Evolutionary conservation across 2,797 vertebrate species (phyloP).

Genomic region (Antennarius maculatus): DNA sequence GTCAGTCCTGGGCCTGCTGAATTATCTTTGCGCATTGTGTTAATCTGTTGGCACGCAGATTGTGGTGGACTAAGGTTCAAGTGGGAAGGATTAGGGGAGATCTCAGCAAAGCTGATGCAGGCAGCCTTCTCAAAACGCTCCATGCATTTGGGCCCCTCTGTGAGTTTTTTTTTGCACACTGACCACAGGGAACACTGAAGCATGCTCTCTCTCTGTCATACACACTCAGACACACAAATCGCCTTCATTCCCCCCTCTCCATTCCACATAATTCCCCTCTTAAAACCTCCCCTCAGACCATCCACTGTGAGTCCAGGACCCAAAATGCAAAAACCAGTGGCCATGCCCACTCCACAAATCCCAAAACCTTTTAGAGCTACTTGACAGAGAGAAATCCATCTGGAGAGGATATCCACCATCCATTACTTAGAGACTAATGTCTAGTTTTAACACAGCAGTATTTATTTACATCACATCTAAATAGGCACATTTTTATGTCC

Average conservation of each 20-base stretch:
- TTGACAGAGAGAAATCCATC: slow-evolving; percentile 78
- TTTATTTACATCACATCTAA: slow-evolving; percentile 78
- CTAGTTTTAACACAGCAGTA: slow-evolving; percentile 66
- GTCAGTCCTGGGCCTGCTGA: slow-evolving; percentile 72
- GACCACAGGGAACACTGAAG: slow-evolving; percentile 60
- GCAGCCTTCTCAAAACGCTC: slow-evolving; percentile 73
- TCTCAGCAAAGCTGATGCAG: slow-evolving; percentile 79
- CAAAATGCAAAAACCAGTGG: slow-evolving; percentile 68
- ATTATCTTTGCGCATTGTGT: slow-evolving; percentile 81
- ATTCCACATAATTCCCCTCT: slow-evolving; percentile 78
- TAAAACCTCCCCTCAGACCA: slow-evolving; percentile 75
- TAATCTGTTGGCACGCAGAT: slow-evolving; percentile 82
- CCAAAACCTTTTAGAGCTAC: slow-evolving; percentile 83
- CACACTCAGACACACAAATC: slow-evolving; percentile 69
- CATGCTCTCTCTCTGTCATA: slow-evolving; percentile 23
- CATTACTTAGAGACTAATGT: slow-evolving; percentile 78
- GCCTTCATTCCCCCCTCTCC: slow-evolving; percentile 71
- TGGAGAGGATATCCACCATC: slow-evolving; percentile 73
- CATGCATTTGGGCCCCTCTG: slow-evolving; percentile 48
- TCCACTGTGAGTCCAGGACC: slow-evolving; percentile 72
- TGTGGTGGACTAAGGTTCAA: slow-evolving; percentile 80
- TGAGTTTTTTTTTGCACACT: slow-evolving; percentile 48
- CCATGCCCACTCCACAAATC: slow-evolving; percentile 76
- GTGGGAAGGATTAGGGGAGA: slow-evolving; percentile 81
- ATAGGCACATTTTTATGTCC: slow-evolving; percentile 52